Conservation (phyloP, 2,888 invertebrate species). For the Epirrita christyi region DNA sequence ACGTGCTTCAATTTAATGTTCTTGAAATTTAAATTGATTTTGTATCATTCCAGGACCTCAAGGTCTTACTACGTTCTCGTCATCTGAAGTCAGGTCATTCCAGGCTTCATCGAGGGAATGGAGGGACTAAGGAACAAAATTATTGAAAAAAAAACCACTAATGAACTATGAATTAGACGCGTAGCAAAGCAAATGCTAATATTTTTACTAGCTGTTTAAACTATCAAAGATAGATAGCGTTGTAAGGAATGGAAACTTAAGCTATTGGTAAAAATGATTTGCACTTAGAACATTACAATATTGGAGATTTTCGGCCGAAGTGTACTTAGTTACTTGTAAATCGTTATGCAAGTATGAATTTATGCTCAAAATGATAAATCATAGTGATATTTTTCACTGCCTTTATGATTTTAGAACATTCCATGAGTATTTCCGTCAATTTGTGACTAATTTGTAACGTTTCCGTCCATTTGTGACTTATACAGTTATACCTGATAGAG, state of each 20-base stretch:
- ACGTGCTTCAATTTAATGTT: not conserved
- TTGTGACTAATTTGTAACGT: slow-evolving; percentile 36
- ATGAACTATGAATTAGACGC: too few species aligned
- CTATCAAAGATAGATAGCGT: slow-evolving; percentile 7
- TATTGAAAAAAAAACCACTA: not conserved
- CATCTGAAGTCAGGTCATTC: slow-evolving; percentile 81
- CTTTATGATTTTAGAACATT: slow-evolving; percentile 39
- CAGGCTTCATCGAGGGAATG: slow-evolving; percentile 78
- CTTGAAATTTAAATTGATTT: not conserved
- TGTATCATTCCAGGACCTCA: slow-evolving; percentile 66
- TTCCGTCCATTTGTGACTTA: slow-evolving; percentile 48
- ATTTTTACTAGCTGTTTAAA: too few species aligned
- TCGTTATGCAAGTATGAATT: slow-evolving; percentile 26
- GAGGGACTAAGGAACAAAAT: slow-evolving; percentile 58
- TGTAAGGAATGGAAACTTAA: not conserved
- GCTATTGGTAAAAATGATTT: not conserved
- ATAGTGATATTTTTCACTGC: slow-evolving; percentile 52
- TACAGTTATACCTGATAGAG: slow-evolving; percentile 54
- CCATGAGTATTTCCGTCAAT: slow-evolving; percentile 42
- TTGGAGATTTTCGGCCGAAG: too few species aligned
- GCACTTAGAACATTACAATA: not conserved
- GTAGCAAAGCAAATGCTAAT: too few species aligned
- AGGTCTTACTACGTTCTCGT: slow-evolving; percentile 78
- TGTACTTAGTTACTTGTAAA: too few species aligned
- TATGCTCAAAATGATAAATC: slow-evolving; percentile 52